These are phyloP conservation scores for Phyllotreta striolata DNA, from an alignment of 2,888 invertebrate genomes.

Conservation along the genomic window DNA sequence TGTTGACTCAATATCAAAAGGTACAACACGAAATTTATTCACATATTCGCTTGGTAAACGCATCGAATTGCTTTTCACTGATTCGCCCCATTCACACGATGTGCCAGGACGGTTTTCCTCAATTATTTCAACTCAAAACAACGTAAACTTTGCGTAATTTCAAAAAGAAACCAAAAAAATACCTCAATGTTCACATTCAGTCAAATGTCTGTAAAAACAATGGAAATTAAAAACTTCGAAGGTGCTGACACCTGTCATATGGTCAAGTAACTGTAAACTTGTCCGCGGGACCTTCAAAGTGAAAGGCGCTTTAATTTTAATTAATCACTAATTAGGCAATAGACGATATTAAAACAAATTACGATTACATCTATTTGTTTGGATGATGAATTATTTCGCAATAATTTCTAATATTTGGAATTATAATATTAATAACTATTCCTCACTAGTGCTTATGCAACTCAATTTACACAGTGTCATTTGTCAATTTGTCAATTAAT, in stretches of 20 bases:
- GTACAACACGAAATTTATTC: slow-evolving; percentile 44
- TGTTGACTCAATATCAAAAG: slow-evolving; percentile 60
- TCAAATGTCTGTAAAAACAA: slow-evolving; percentile 54
- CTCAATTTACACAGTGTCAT: too few relatives aligned
- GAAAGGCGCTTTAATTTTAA: slow-evolving; percentile 8
- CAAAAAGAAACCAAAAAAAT: slow-evolving; percentile 49
- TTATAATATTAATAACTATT: too few relatives aligned
- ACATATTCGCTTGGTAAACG: slow-evolving; percentile 10
- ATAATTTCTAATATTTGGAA: too few relatives aligned
- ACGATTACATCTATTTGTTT: too few relatives aligned
- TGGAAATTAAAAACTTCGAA: slow-evolving; percentile 52
- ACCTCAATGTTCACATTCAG: slow-evolving; percentile 42
- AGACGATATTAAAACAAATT: too few relatives aligned
- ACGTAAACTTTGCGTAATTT: slow-evolving; percentile 27
- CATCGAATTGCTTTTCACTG: slow-evolving; percentile 4
- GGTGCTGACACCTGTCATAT: slow-evolving; percentile 46
- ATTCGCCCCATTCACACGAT: not conserved
- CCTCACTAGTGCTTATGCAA: too few relatives aligned
- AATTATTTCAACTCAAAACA: slow-evolving; percentile 17
- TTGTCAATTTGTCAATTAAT: too few relatives aligned
- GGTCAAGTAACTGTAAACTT: slow-evolving; percentile 29
- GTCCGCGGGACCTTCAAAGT: slow-evolving; percentile 38
- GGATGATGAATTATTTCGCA: too few relatives aligned
- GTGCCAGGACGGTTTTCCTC: slow-evolving; percentile 1
- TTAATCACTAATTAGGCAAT: too few relatives aligned